Base-by-base conservation (phyloP, 2,797 vertebrate species). In the Ibycter americanus region DNA sequence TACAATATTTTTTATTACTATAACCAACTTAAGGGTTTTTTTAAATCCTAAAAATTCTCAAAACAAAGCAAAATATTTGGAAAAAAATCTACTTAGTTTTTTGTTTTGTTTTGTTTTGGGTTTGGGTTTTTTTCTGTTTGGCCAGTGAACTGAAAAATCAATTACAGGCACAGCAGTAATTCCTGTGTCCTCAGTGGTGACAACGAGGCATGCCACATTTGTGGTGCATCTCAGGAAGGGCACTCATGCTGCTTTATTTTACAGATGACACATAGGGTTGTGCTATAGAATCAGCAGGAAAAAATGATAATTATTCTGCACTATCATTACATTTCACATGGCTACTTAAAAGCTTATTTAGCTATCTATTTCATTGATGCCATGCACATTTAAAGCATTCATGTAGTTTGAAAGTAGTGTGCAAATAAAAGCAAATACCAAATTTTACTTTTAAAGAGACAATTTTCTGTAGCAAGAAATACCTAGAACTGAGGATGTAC, bases 131-230 rank as follows among this genome's bases (percentile, higher is more conserved):
- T 5, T 2, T 11, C 31, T 81, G 9, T 70, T 94, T 91, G 82
- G 63, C 49, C 22, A 93, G 68, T 55, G 72, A 95, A 95, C 44
- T 58, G 66, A 95, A 96, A 96, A 94, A 96, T 93, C 89, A 95
- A 94, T 95, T 96, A 87, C 68, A 83, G 87, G 76, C 95, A 86
- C 63, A 95, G 94, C 54, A 88, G 95, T 86, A 81, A 91, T 61
- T 94, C 34, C 83, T 85, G 46, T 76, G 67, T 95, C 90, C 61
- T 96, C 84, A 52, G 31, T 76, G 46, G 56, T 89, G 72, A 92
- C 84, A 87, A 83, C 54, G 63, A 94, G 58, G 71, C 56, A 80
- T 34, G 56, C 65, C 70, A 85, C 42, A 47, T 68, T 65, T 81
- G 68, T 44, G 47, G 47, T 63, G 8, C 76, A 80, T 71, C 78